Evolutionary conservation across 2,113 vertebrate species (phyloP), one percentile per base, ranked within the genome.

Genomic region (Sapajus apella): DNA sequence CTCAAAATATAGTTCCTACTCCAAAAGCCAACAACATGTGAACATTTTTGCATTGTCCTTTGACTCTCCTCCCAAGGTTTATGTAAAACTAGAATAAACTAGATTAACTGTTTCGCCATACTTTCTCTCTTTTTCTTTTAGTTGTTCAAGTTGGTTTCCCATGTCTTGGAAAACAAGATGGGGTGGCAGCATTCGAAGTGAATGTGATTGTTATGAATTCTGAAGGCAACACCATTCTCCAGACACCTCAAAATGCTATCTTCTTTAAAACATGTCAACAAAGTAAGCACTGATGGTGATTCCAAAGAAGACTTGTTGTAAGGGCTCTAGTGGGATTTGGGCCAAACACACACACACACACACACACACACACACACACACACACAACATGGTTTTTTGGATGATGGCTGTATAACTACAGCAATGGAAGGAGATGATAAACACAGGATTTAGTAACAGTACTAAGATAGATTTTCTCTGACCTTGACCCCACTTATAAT

Each of bases 251-350:
- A 79, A 99, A 99, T 0, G 99, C 99, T 87, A 99, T 99, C 97
- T 99, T 99, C 98, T 99, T 99, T 97, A 99, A 99, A 98, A 99
- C 99, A 76, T 99, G 99, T 91, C 99, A 99, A 92, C 99, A 99
- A 99, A 99, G 99, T 99, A 98, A 98, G 37, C 85, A 50, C 5
- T 43, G 50, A 66, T 6, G 43, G 84, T 32, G 35, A 89, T 18
- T 3, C 40, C 25, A 85, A 16, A 35, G 45, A 90, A 79, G 45
- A 43, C 32, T 83, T 32, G 0, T 83, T 30, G 0, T 50, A 14
- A 64, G 84, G 77, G 58, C 17, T 64, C 11, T 20, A 43, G 27
- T 76, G 50, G 81, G 64, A 91, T 66, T 27, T 92, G 27, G 14
- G 23, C 37, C 30, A 93, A 97, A n/a, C 30, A 64, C 27, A 64